phyloP scores from a whole-genome alignment of 2,113 vertebrate species.

The Puntigrus tetrazona region DNA sequence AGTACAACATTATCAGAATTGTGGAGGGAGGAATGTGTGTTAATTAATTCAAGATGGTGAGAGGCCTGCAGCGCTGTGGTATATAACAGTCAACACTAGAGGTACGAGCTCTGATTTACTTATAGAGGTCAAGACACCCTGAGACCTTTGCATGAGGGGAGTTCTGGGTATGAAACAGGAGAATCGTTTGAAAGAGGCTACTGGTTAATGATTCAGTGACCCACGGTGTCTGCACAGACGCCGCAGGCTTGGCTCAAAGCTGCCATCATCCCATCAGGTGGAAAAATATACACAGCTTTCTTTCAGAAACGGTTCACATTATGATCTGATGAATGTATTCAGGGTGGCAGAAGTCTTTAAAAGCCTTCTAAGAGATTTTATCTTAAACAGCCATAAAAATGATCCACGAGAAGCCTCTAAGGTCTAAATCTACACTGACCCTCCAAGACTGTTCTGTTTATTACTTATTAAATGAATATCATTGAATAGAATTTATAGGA shows the following conservation, averaged over 20 bases:
- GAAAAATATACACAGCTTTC: neutral
- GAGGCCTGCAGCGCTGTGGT: neutral
- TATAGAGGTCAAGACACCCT: neutral
- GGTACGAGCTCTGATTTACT: conserved; percentile 8
- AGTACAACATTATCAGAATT: neutral
- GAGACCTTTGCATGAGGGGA: conserved; percentile 15
- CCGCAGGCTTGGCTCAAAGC: neutral
- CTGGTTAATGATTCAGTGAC: conserved; percentile 3
- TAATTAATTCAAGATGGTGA: neutral
- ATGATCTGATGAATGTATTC: neutral
- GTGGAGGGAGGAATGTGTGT: neutral
- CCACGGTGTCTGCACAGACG: neutral
- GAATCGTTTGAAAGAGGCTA: neutral
- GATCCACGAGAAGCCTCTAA: neutral
- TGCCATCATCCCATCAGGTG: neutral
- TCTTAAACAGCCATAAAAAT: neutral
- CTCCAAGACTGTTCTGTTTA: neutral
- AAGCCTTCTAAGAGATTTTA: neutral
- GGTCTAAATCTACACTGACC: neutral
- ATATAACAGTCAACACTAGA: neutral
- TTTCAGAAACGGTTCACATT: neutral
- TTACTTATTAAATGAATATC: neutral
- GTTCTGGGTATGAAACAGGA: neutral
- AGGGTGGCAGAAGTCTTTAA: neutral
- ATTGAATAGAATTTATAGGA: neutral